Base-by-base conservation (phyloP, 2,797 vertebrate genomes). In the Agapornis canus region DNA sequence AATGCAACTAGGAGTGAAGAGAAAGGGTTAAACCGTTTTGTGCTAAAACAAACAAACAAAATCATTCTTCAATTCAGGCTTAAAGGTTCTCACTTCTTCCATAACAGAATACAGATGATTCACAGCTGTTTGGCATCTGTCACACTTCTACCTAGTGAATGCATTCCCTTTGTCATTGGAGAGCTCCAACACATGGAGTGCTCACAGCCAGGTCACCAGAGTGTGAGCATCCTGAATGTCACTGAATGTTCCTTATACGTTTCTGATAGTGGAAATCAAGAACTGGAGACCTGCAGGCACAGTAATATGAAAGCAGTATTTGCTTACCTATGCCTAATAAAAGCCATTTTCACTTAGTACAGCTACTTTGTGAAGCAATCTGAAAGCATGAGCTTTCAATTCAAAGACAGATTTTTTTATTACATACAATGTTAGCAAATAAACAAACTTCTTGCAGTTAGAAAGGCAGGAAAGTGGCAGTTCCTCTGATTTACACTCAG, bases 111-210 rank as follows among this genome's bases (percentile, higher is more conserved):
- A n/a, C 84, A 93, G 91, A 93, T 79, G 91, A 96, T 91, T 68
- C 94, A 37, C 91, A 95, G 94, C 86, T 96, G 93, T 96, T 92
- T 89, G 94, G 93, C 92, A 93, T 94, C 92, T 91, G 89, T 27
- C 81, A 59, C 61, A 56, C 54, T 85, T 35, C 40, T 31, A 92
- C 92, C 92, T 92, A 85, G 52, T 72, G 70, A 68, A 43, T 27
- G 21, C 21, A 29, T 37, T 87, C 64, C 60, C 60, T 80, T 43
- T 78, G 78, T 57, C 81, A 71, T 32, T 1, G 42, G 71, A 47
- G 25, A 49, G 7, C 48, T 80, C 82, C 75, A 39, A 16, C 72
- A 82, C 79, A 48, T 4, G 84, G 49, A 71, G 61, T 2, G 16
- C 29, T 57, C 37, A 1, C 70, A 69, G 17, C 29, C 71, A 69